These are phyloP conservation scores for Drosophila melanica DNA, from an alignment of 1,140 invertebrate species.

Conservation along the genomic window DNA sequence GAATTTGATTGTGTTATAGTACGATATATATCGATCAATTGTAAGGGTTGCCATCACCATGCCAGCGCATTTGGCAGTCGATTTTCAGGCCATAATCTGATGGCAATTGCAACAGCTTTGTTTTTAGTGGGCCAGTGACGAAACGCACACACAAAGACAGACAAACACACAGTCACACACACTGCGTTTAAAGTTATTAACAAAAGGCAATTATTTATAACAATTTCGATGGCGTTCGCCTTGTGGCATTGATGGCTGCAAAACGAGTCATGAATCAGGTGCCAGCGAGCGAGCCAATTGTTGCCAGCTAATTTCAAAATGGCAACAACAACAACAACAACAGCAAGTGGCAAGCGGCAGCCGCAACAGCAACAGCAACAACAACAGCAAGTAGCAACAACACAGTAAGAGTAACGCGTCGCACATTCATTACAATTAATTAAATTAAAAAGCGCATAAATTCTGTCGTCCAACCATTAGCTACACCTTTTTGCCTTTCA, in stretches of 20 bases:
- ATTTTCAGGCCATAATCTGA: slow-evolving; percentile 17
- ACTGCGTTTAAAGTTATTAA: slow-evolving; percentile 69
- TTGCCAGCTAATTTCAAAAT: slow-evolving; percentile 46
- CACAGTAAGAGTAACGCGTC: slow-evolving; percentile 21
- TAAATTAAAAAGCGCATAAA: slow-evolving; percentile 72
- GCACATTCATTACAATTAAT: slow-evolving; percentile 74
- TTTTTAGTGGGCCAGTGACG: slow-evolving; percentile 59
- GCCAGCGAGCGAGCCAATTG: slow-evolving; percentile 37
- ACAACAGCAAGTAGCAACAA: slow-evolving; percentile 1
- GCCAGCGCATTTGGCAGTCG: slow-evolving; percentile 28
- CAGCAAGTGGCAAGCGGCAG: slow-evolving; percentile 23
- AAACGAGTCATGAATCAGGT: slow-evolving; percentile 63
- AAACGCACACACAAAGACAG: slow-evolving; percentile 37
- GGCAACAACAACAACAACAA: slow-evolving; percentile 38
- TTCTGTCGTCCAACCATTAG: slow-evolving; percentile 63
- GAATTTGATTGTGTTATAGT: no score
- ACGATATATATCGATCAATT: neutral
- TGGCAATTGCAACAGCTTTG: slow-evolving; percentile 55
- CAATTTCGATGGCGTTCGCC: slow-evolving; percentile 68
- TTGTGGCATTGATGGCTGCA: slow-evolving; percentile 59
- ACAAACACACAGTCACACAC: slow-evolving; percentile 14
- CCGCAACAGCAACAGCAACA: slow-evolving; percentile 22
- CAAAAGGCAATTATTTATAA: slow-evolving; percentile 74
- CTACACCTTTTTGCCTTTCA: slow-evolving; percentile 41
- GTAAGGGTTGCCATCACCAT: neutral